Conservation (phyloP, 1,140 invertebrate species). For the Pomacea maculata region DNA sequence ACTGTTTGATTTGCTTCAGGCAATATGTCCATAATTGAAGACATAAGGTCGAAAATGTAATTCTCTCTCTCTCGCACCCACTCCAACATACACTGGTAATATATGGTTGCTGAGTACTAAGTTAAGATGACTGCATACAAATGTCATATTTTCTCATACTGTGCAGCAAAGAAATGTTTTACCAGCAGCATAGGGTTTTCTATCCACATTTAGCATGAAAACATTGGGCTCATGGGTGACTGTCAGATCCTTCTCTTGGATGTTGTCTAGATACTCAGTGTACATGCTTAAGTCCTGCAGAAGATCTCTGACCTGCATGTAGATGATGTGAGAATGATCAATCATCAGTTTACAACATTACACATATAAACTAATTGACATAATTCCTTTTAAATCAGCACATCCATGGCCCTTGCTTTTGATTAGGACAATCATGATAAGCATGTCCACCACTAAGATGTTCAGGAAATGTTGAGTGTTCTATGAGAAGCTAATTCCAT, state of each 20-base stretch:
- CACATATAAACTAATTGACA: no score
- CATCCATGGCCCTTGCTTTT: neutral
- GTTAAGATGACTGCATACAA: no score
- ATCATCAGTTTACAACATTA: no score
- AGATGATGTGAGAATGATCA: no score
- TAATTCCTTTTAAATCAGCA: neutral
- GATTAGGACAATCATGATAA: neutral
- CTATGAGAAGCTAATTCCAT: neutral
- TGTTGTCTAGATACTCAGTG: conserved; percentile 50
- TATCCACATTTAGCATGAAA: conserved; percentile 42
- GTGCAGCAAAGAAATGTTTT: no score
- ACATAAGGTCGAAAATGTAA: no score
- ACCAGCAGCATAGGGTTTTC: conserved; percentile 36
- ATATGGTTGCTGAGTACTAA: no score
- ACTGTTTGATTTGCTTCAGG: no score
- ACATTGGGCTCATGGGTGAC: conserved; percentile 30
- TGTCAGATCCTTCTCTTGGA: conserved; percentile 39
- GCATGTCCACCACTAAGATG: neutral
- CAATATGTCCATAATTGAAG: no score
- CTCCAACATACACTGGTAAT: no score
- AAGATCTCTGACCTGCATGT: conserved; percentile 27
- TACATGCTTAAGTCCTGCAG: conserved; percentile 30
- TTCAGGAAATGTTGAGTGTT: neutral
- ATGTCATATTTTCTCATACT: no score
- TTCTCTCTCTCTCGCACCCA: no score